These are phyloP conservation scores for Centruroides vittatus DNA, from an alignment of 1,140 invertebrate species.

Conservation along the genomic window DNA sequence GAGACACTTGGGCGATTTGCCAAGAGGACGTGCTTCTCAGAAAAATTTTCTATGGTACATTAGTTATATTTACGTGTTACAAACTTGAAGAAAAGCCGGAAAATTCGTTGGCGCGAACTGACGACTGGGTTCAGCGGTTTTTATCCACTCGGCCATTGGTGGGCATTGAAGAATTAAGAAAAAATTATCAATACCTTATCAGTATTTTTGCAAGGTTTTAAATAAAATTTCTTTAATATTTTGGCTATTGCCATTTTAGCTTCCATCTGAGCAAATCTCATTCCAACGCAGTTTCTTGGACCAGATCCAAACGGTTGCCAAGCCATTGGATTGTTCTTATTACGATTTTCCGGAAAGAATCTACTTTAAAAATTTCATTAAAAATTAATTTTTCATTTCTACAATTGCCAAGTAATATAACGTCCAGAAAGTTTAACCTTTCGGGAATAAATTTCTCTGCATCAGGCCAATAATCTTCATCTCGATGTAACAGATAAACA, in stretches of 20 bases:
- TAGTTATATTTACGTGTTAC: too few species aligned
- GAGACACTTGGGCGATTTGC: too few species aligned
- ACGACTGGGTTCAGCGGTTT: too few species aligned
- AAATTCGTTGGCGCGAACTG: too few species aligned
- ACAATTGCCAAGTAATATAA: too few species aligned
- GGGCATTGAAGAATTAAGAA: not conserved
- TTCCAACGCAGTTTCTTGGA: conserved; percentile 32
- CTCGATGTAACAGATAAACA: not conserved
- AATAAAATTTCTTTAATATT: conserved; percentile 7
- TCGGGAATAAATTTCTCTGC: not conserved
- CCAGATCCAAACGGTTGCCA: conserved; percentile 39
- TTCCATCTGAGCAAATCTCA: conserved; percentile 11
- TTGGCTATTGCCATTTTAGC: conserved; percentile 7
- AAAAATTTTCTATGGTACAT: too few species aligned
- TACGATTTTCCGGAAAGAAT: conserved; percentile 16
- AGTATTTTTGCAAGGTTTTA: not conserved
- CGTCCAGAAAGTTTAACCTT: not conserved
- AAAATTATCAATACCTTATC: not conserved
- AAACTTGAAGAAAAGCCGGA: too few species aligned
- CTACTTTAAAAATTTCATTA: not conserved
- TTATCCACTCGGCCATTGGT: too few species aligned
- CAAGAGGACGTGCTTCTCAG: too few species aligned
- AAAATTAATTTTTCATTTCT: too few species aligned
- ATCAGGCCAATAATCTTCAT: not conserved
- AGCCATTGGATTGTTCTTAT: conserved; percentile 21